These are phyloP conservation scores for Carlito syrichta DNA, from an alignment of 2,113 vertebrate species.

Conservation along the genomic window DNA sequence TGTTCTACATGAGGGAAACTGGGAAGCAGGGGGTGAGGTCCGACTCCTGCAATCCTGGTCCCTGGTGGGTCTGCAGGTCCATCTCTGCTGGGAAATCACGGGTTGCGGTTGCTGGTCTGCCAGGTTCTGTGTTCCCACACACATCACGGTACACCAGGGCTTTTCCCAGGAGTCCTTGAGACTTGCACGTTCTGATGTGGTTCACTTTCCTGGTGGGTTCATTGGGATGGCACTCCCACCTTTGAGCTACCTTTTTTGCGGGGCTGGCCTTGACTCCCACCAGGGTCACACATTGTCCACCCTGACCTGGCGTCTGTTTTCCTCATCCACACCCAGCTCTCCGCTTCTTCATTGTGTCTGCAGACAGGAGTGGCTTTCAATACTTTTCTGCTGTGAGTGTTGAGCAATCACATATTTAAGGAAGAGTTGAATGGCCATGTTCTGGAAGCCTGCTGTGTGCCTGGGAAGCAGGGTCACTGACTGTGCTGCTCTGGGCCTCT, in stretches of 20 bases:
- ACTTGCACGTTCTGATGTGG: background rate
- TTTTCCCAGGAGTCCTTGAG: accelerated
- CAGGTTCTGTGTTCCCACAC: background rate
- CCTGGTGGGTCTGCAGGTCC: background rate
- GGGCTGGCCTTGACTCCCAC: too few species aligned
- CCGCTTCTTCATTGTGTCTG: background rate
- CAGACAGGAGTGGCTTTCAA: background rate
- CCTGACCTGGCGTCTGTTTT: background rate
- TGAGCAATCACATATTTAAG: background rate
- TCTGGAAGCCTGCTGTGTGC: background rate
- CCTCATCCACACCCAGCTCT: too few species aligned
- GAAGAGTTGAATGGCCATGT: background rate
- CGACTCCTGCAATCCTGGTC: background rate
- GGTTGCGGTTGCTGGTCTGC: accelerated
- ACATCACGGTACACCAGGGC: background rate
- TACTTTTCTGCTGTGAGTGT: background rate
- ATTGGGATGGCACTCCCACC: accelerated
- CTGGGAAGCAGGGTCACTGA: too few species aligned
- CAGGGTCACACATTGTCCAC: background rate
- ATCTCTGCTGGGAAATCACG: background rate
- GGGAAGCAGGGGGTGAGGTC: too few species aligned
- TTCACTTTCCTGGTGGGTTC: background rate
- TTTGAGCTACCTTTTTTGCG: background rate
- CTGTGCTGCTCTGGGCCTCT: background rate
- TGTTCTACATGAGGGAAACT: background rate